Conservation (phyloP, 2,797 vertebrate genomes). For the Sphaeramia orbicularis region DNA sequence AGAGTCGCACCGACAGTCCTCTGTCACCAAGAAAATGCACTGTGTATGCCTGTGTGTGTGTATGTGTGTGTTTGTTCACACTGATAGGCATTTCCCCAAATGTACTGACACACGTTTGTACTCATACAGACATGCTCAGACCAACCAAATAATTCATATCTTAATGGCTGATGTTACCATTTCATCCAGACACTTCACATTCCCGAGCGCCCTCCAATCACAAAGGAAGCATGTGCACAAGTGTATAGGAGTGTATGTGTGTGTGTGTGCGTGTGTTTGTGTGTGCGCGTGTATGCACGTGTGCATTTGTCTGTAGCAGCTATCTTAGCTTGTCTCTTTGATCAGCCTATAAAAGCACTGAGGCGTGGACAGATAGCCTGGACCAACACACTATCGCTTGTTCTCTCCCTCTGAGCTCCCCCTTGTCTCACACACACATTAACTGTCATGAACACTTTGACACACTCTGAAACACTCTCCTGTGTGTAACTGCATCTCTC, state of each 20-base stretch:
- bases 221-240: slow-evolving; percentile 42
- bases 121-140: slow-evolving; percentile 41
- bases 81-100: slow-evolving; percentile 34
- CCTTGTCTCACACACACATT: slow-evolving; percentile 61
- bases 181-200: slow-evolving; percentile 56
- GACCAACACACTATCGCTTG: slow-evolving; percentile 68
- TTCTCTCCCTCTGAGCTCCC: slow-evolving; percentile 48
- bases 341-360: slow-evolving; percentile 79
- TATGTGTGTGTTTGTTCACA: slow-evolving; percentile 26
- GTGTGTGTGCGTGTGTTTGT: slow-evolving; percentile 21
- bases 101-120: slow-evolving; percentile 33
- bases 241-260: slow-evolving; percentile 10
- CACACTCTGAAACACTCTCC: slow-evolving; percentile 46
- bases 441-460: slow-evolving; percentile 52
- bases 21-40: slow-evolving; percentile 60
- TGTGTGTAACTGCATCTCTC: slow-evolving; percentile 50
- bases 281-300: slow-evolving; percentile 21
- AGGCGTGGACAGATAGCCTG: slow-evolving; percentile 67
- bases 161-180: slow-evolving; percentile 77
- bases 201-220: slow-evolving; percentile 57
- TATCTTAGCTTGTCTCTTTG: slow-evolving; percentile 78
- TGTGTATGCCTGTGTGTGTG: slow-evolving; percentile 4
- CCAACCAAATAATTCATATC: slow-evolving; percentile 77
- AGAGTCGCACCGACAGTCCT: slow-evolving; percentile 52
- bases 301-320: slow-evolving; percentile 54